Conservation (phyloP, 2,888 invertebrate species). For the Limnephilus marmoratus region DNA sequence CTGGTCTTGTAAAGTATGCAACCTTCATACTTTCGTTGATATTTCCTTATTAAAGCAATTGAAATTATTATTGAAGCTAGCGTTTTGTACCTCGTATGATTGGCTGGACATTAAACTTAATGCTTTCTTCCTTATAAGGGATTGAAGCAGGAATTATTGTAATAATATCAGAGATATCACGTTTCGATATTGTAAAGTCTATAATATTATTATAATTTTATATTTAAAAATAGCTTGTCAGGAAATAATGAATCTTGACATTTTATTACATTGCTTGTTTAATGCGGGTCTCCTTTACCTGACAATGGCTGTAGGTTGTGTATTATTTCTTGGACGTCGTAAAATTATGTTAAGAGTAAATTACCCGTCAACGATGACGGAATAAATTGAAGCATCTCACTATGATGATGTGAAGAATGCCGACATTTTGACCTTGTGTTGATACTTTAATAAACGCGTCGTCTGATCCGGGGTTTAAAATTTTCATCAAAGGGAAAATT, state of each 20-base stretch:
- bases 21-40: neutral
- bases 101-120: conserved; percentile 13
- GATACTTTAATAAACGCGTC: neutral
- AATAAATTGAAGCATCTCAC: neutral
- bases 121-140: conserved; percentile 19
- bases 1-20: neutral
- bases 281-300: neutral
- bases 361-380: neutral
- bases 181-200: neutral
- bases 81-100: conserved; percentile 10
- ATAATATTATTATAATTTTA: neutral
- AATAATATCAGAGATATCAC: neutral
- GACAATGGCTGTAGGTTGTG: neutral
- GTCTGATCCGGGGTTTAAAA: neutral
- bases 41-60: conserved; percentile 17
- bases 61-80: conserved; percentile 12
- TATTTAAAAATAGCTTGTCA: neutral
- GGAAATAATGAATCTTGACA: neutral
- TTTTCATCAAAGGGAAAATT: neutral
- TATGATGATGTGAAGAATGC: neutral
- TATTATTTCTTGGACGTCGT: neutral
- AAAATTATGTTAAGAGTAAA: neutral
- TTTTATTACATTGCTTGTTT: neutral
- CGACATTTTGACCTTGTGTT: neutral
- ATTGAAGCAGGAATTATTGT: neutral